phyloP scores from a whole-genome alignment of 1,140 invertebrate species.

The Drosophila varians region DNA sequence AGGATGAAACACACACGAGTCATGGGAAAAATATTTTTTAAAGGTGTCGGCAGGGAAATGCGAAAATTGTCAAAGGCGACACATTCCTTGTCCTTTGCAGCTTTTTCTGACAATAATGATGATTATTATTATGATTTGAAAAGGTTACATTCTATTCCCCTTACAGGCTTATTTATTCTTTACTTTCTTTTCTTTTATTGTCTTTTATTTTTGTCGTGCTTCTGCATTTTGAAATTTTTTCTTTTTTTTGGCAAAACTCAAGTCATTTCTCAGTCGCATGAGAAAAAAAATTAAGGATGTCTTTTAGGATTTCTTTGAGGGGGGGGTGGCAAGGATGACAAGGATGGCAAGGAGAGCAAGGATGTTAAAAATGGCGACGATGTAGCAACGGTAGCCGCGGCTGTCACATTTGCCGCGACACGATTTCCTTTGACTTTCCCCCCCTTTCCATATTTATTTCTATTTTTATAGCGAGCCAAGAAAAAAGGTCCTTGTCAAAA shows the following conservation, averaged over 20 bases:
- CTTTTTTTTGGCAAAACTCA: constrained; percentile 33
- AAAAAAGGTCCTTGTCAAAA: too few relatives aligned
- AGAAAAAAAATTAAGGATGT: too few relatives aligned
- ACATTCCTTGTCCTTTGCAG: not conserved
- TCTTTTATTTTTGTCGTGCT: constrained; percentile 4
- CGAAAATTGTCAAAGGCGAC: constrained; percentile 3
- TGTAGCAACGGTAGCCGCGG: constrained; percentile 40
- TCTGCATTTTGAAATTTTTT: constrained; percentile 51
- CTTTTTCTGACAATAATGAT: too few relatives aligned
- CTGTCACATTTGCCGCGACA: constrained; percentile 73
- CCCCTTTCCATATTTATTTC: constrained; percentile 61
- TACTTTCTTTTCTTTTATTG: not conserved
- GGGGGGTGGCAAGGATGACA: not conserved
- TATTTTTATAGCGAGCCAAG: constrained; percentile 61
- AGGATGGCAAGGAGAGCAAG: not conserved
- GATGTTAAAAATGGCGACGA: not conserved
- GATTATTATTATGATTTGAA: constrained; percentile 47
- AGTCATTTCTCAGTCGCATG: constrained; percentile 55
- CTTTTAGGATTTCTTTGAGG: too few relatives aligned
- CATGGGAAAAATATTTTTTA: not conserved
- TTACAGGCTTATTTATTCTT: constrained; percentile 34
- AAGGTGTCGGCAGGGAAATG: constrained; percentile 11
- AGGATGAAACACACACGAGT: too few relatives aligned
- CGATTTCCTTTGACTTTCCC: constrained; percentile 65
- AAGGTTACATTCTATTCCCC: constrained; percentile 32